These are phyloP conservation scores for Myiozetetes cayanensis DNA, from an alignment of 2,113 vertebrate species.

Conservation along the genomic window DNA sequence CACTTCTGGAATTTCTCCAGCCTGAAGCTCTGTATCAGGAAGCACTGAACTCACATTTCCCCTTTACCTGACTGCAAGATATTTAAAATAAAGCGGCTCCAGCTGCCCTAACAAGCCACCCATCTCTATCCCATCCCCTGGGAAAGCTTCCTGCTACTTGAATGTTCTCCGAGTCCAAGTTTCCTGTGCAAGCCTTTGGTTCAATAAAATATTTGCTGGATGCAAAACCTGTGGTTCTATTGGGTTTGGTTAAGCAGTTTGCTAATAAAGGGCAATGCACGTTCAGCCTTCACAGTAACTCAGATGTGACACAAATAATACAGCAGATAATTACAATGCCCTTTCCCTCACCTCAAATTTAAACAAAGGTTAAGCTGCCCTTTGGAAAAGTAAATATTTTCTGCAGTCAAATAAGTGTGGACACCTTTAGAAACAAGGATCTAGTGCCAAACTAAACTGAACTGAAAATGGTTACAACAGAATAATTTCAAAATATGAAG, in stretches of 20 bases:
- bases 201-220: conserved; percentile 68
- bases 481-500: conserved; percentile 76
- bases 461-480: conserved; percentile 51
- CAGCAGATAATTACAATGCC: conserved; percentile 77
- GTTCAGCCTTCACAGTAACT: conserved; percentile 71
- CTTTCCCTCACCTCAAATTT: conserved; percentile 80
- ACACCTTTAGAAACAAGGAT: conserved; percentile 75
- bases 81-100: conserved; percentile 37
- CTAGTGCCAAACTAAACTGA: conserved; percentile 65
- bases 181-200: conserved; percentile 55
- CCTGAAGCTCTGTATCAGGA: conserved; percentile 28
- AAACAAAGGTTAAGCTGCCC: conserved; percentile 82
- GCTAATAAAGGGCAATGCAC: conserved; percentile 75
- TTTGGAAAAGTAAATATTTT: conserved; percentile 82
- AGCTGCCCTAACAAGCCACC: conserved; percentile 37
- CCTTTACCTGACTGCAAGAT: background rate
- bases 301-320: conserved; percentile 81
- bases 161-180: conserved; percentile 40
- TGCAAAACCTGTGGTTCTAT: conserved; percentile 54
- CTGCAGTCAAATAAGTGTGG: conserved; percentile 72
- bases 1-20: background rate
- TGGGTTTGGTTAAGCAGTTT: conserved; percentile 62
- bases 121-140: background rate
- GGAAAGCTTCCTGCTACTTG: conserved; percentile 55
- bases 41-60: background rate